phyloP scores from a whole-genome alignment of 2,888 invertebrate genomes.

The Netelia inedita region DNA sequence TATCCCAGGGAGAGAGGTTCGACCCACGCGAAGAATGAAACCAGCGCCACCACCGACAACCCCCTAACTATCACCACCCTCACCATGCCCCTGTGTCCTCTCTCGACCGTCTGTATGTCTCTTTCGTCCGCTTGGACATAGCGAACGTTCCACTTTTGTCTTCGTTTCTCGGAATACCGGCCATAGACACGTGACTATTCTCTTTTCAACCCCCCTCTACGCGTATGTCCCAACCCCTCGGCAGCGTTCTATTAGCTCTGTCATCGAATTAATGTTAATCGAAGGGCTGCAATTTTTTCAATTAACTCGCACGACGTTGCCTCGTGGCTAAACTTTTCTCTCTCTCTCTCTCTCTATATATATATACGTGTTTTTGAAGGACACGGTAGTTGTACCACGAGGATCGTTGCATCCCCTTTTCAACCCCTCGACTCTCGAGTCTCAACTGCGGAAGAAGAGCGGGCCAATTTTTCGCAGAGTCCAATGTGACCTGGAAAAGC shows the following conservation, averaged over 20 bases:
- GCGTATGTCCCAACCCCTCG: background rate
- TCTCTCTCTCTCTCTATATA: background rate
- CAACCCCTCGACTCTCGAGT: background rate
- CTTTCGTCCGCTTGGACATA: slow-evolving; percentile 69
- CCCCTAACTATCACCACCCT: slow-evolving; percentile 42
- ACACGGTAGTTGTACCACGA: background rate
- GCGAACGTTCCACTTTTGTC: slow-evolving; percentile 58
- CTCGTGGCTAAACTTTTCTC: no score
- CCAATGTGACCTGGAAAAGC: slow-evolving; percentile 57
- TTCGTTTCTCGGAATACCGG: slow-evolving; percentile 65
- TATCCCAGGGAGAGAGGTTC: slow-evolving; percentile 75
- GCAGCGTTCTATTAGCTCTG: slow-evolving; percentile 42
- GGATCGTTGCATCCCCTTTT: slow-evolving; percentile 24
- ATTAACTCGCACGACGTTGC: slow-evolving; percentile 33
- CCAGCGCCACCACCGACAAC: slow-evolving; percentile 30
- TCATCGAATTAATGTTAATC: slow-evolving; percentile 70
- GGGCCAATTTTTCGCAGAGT: slow-evolving; percentile 50
- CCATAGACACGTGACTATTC: slow-evolving; percentile 60
- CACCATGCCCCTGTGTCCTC: slow-evolving; percentile 9
- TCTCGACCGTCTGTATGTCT: slow-evolving; percentile 67
- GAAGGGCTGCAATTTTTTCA: slow-evolving; percentile 56
- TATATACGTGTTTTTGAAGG: background rate
- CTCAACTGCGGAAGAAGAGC: slow-evolving; percentile 35
- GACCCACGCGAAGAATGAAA: slow-evolving; percentile 54
- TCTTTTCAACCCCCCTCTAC: slow-evolving; percentile 28